These are phyloP conservation scores for Tridacna crocea DNA, from an alignment of 2,888 invertebrate genomes.

Conservation along the genomic window DNA sequence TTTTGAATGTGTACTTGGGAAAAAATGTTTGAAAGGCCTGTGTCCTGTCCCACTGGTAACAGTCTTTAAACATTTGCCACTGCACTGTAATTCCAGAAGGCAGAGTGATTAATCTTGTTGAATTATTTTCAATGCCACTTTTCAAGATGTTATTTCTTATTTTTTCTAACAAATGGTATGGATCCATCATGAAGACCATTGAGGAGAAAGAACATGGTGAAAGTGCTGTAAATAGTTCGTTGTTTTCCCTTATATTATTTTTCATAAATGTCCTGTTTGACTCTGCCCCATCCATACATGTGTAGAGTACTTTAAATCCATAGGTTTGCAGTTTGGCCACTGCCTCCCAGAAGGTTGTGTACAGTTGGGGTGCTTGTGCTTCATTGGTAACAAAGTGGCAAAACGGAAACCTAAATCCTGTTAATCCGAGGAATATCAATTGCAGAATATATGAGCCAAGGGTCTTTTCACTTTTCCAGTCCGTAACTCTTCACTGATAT, in stretches of 20 bases:
- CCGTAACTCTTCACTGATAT: conserved; percentile 31
- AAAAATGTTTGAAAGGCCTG: conserved; percentile 51
- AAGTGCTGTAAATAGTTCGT: conserved; percentile 13
- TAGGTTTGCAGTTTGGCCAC: conserved; percentile 31
- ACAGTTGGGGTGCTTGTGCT: conserved; percentile 33
- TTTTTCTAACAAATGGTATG: conserved; percentile 42
- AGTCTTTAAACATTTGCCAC: conserved; percentile 59
- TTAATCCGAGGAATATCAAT: conserved; percentile 51
- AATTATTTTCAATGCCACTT: conserved; percentile 28
- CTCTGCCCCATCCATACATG: conserved; percentile 41
- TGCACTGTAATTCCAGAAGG: conserved; percentile 26
- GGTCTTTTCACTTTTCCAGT: conserved; percentile 43
- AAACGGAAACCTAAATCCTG: conserved; percentile 59
- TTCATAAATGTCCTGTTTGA: conserved; percentile 41
- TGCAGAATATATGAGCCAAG: conserved; percentile 57
- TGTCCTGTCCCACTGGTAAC: conserved; percentile 55
- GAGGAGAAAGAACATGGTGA: conserved; percentile 14
- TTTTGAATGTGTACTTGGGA: conserved; percentile 39
- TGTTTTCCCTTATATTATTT: conserved; percentile 25
- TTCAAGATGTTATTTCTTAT: conserved; percentile 51
- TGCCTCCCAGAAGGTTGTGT: conserved; percentile 46
- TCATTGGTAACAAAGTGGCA: conserved; percentile 34
- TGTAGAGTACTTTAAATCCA: conserved; percentile 43
- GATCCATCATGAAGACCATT: conserved; percentile 41
- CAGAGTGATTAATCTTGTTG: conserved; percentile 41